Evolutionary conservation across 2,888 invertebrate species (phyloP), one percentile per base, ranked within the genome.

Genomic region (Candidula unifasciata): DNA sequence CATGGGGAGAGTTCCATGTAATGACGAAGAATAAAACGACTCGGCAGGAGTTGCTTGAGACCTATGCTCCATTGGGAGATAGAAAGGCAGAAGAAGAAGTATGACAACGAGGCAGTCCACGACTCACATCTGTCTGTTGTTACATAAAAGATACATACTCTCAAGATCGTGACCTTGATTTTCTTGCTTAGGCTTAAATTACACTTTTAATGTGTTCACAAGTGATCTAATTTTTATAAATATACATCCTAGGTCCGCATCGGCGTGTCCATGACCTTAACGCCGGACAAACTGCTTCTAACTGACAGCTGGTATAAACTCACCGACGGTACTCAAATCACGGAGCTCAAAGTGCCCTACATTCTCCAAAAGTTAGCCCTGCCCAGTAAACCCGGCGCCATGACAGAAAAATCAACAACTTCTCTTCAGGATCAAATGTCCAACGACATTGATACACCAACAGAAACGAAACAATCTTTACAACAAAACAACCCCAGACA

Each of bases 241-340:
- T 44, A n/a, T 16, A 35, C 33, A 18, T 37, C 83, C 24, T 82
- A 88, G 88, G 87, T 88, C 16, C 83, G 86, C 10, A 87, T 88
- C n/a, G 79, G 86, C 0, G 88, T 88, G 27, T 86, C 87, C 18
- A 86, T 85, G 76, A 87, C 87, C 0, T 73, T 88, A 85, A 87
- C 86, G 2, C 69, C 83, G n/a, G 82, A 84, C 66, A 79, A 76
- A 69, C 76, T 88, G 5, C 80, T 85, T 27, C 84, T 85, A n/a
- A 85, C 86, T 13, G 88, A 88, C 66, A 87, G 86, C 10, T 88
- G 88, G 88, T 88, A 88, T 80, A 78, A 83, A 44, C 69, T 88
- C 8, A 83, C 81, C 16, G 87, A 88, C 79, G 87, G 87, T 3
- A 85, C 83, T 33, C 85, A 83, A 21, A 54, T 88, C 69, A 85